A percentile compares a stretch with the other conserved stretches of the same genome.
phyloP scores from a whole-genome alignment of 2,888 invertebrate genomes.

The Andrena fulva region DNA sequence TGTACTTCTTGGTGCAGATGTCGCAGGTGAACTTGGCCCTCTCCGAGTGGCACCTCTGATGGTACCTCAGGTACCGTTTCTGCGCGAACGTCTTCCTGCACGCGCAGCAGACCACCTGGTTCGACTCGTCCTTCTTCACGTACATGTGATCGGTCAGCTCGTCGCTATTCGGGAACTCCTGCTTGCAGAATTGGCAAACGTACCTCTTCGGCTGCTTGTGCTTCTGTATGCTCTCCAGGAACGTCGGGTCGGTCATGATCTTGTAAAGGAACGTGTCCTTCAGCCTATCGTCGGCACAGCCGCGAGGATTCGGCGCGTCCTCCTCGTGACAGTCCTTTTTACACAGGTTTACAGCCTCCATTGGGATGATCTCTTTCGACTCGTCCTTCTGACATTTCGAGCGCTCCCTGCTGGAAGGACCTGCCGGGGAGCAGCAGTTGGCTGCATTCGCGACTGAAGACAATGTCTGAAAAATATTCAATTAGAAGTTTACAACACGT shows the following conservation, averaged over 20 bases:
- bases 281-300: constrained; percentile 62
- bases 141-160: constrained; percentile 77
- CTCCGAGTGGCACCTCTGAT: constrained; percentile 79
- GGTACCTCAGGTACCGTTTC: constrained; percentile 80
- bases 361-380: not conserved
- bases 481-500: no score
- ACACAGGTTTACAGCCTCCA: constrained; percentile 73
- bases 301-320: not conserved
- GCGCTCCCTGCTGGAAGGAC: not conserved
- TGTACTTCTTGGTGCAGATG: constrained; percentile 80
- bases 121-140: constrained; percentile 72
- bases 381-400: constrained; percentile 1
- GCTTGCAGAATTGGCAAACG: constrained; percentile 78
- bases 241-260: constrained; percentile 80
- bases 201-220: constrained; percentile 55
- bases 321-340: constrained; percentile 56
- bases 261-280: constrained; percentile 80
- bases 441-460: not conserved
- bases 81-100: constrained; percentile 80
- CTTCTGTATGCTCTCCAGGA: constrained; percentile 71
- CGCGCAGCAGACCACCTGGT: constrained; percentile 79
- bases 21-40: constrained; percentile 80
- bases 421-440: not conserved
- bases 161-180: constrained; percentile 71
- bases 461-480: not conserved